Conservation (phyloP, 92 coral and sea anemone species). For the Siderastrea radians region DNA sequence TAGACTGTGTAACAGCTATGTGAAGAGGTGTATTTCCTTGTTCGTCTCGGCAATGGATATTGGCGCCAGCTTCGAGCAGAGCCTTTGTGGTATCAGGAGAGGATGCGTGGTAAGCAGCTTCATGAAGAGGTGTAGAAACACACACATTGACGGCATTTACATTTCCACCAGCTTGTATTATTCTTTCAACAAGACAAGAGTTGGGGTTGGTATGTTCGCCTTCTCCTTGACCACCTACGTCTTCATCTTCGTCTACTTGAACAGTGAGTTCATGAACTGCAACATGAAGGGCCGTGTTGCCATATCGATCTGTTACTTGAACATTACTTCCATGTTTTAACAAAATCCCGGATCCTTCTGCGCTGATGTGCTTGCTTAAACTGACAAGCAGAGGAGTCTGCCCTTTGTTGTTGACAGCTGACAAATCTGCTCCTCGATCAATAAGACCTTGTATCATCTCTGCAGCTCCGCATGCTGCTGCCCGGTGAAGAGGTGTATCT, state of each 20-base stretch:
- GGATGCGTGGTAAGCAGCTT: no score
- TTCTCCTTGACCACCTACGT: no score
- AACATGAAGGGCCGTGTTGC: conserved; percentile 17
- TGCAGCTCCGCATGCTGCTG: conserved; percentile 50
- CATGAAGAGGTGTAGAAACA: no score
- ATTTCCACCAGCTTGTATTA: no score
- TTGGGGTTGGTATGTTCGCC: no score
- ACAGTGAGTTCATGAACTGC: background rate
- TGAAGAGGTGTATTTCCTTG: conserved; percentile 37
- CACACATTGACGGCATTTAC: no score
- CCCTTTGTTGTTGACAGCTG: conserved; percentile 59
- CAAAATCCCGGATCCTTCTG: background rate
- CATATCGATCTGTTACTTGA: background rate
- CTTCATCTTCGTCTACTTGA: no score
- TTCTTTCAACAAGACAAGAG: no score
- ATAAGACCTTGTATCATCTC: conserved; percentile 56
- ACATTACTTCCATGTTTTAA: background rate
- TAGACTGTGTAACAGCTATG: background rate
- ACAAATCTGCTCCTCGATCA: conserved; percentile 47
- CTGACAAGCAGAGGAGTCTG: conserved; percentile 49
- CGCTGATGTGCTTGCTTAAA: background rate
- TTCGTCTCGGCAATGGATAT: conserved; percentile 3
- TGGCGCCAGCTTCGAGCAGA: conserved; percentile 12
- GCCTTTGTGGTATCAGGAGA: no score
- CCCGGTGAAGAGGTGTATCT: conserved; percentile 72